A percentile compares a stretch with the other conserved stretches of the same genome.
Conservation (phyloP, 2,888 invertebrate species). For the Merodon equestris region DNA sequence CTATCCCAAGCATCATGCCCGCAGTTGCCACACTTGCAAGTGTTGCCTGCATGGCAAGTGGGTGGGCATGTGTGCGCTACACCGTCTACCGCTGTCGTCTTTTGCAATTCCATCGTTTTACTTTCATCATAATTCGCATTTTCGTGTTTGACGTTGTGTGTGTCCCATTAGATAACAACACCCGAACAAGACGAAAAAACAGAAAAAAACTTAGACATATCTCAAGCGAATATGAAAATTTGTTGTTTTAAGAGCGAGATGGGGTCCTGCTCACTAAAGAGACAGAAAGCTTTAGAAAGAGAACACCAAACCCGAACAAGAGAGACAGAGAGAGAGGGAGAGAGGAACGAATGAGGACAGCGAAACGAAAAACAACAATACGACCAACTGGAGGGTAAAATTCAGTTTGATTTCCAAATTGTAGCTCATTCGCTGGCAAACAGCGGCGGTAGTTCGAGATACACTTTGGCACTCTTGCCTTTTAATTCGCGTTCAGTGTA, state of each 20-base stretch:
- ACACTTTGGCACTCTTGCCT: slow-evolving; percentile 5
- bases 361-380: too few relatives aligned
- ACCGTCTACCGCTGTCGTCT: slow-evolving; percentile 5
- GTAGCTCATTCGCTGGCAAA: slow-evolving; percentile 65
- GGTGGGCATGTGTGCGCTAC: too few relatives aligned
- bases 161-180: slow-evolving; percentile 60
- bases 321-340: too few relatives aligned
- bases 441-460: slow-evolving; percentile 62
- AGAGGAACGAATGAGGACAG: too few relatives aligned
- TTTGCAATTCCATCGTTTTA: slow-evolving; percentile 43
- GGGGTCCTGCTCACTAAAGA: slow-evolving; percentile 41
- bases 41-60: too few relatives aligned
- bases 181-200: slow-evolving; percentile 27
- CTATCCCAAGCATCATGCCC: too few relatives aligned
- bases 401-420: slow-evolving; percentile 47
- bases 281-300: slow-evolving; percentile 1
- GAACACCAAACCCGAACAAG: not conserved
- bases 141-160: slow-evolving; percentile 1
- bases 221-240: too few relatives aligned
- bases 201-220: too few relatives aligned
- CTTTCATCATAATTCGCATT: slow-evolving; percentile 62
- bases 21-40: too few relatives aligned
- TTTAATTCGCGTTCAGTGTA: slow-evolving; percentile 40
- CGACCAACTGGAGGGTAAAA: slow-evolving; percentile 42
- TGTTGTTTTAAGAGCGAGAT: slow-evolving; percentile 57